Evolutionary conservation across 1,140 invertebrate genomes (phyloP), one percentile per base, ranked within the genome.

Genomic region (Rhynchophorus ferrugineus): DNA sequence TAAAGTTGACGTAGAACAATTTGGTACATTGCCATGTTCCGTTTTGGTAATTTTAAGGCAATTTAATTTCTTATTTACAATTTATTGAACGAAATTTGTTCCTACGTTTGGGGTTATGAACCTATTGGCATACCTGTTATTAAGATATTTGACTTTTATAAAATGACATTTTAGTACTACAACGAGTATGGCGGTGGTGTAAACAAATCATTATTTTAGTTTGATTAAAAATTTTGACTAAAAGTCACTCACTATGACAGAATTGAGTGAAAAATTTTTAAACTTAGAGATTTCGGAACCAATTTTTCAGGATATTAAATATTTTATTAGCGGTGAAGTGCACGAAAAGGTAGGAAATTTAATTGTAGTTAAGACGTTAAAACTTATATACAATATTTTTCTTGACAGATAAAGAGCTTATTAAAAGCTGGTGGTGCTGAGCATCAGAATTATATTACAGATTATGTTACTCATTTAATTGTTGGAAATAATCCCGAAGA

Each of bases 401-500:
- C 33, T 7, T 17, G 38, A 79, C 76, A 93, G 89, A 78, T 91
- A 61, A 71, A 85, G 63, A 78, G 79, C 62, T 71, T 91, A 56
- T 71, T 94, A 51, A 81, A 85, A 71, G 78, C 80, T 66, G 85
- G 88, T 60, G 89, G 89, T 44, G 91, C 84, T n/a, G 87, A 89
- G 67, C 78, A 79, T 57, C 81, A 83, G 49, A 84, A 82, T 62
- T 93, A 92, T 72, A 80, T 92, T 52, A 84, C 84, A 55, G 87
- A 93, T 69, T 88, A 84, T 75, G 85, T 91, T 49, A 93, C 90
- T 24, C 88, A 93, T 76, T 75, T 91, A 58, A 88, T 95, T 66
- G 85, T 85, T 60, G 91, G 91, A 33, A 77, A 78, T 56, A 82
- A 89, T 72, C 79, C 84, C 39, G 76, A 81, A 57, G 85, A 91